Conservation (phyloP, 2,888 invertebrate genomes). For the Tinea semifulvella region DNA sequence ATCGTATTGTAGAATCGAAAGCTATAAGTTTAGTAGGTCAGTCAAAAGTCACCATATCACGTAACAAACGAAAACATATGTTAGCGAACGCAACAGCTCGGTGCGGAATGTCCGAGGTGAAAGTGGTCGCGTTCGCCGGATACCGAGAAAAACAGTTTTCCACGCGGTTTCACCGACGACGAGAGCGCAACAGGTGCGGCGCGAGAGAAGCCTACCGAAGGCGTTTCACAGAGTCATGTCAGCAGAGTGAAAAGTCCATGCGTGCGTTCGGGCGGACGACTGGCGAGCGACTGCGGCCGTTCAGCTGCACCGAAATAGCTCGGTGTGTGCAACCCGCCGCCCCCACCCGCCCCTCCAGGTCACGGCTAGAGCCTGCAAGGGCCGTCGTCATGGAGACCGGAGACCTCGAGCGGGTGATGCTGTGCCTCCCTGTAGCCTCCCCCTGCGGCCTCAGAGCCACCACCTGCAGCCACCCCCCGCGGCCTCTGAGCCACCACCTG, state of each 20-base stretch:
- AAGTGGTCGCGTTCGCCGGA: slow-evolving; percentile 51
- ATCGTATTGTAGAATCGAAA: background rate
- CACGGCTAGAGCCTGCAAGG: slow-evolving; percentile 41
- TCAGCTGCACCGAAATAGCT: slow-evolving; percentile 64
- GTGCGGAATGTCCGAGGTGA: slow-evolving; percentile 56
- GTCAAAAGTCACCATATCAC: slow-evolving; percentile 10
- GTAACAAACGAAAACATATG: slow-evolving; percentile 14
- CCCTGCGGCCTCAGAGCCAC: slow-evolving; percentile 36
- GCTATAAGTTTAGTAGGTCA: slow-evolving; percentile 2
- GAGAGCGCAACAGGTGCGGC: slow-evolving; percentile 25
- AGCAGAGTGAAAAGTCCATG: background rate
- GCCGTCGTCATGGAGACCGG: slow-evolving; percentile 34
- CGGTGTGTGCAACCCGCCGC: slow-evolving; percentile 50
- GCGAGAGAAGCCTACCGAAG: slow-evolving; percentile 1
- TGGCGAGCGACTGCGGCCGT: slow-evolving; percentile 47
- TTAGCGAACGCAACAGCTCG: slow-evolving; percentile 29
- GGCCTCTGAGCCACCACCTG: slow-evolving; percentile 30
- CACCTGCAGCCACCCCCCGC: slow-evolving; percentile 51
- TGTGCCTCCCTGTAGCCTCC: slow-evolving; percentile 32
- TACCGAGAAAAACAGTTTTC: slow-evolving; percentile 61
- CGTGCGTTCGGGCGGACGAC: slow-evolving; percentile 52
- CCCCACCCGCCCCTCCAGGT: slow-evolving; percentile 38
- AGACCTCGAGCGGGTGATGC: slow-evolving; percentile 31
- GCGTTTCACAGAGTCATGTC: background rate
- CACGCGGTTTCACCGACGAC: slow-evolving; percentile 58